phyloP scores from a whole-genome alignment of 2,113 vertebrate species.

The Thymallus thymallus region DNA sequence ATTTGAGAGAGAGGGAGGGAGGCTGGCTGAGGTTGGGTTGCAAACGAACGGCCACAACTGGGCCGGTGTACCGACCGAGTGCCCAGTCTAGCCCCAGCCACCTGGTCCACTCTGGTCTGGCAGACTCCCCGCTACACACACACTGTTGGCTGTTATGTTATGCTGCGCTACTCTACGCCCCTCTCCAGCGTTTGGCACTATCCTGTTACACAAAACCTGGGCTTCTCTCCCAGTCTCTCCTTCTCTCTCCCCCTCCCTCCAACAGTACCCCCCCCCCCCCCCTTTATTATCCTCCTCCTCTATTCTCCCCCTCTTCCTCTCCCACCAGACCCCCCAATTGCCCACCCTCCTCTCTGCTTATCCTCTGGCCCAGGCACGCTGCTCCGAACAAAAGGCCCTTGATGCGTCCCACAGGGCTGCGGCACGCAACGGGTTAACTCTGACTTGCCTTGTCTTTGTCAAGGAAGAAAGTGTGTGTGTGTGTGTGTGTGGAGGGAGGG shows the following conservation, averaged over 20 bases:
- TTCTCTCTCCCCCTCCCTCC: background rate
- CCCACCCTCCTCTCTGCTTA: background rate
- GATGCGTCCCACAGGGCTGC: conserved; percentile 53
- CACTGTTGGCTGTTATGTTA: background rate
- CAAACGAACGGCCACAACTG: background rate
- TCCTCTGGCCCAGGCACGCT: conserved; percentile 28
- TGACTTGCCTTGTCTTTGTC: conserved; percentile 56
- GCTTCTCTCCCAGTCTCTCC: background rate
- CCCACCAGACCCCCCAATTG: background rate
- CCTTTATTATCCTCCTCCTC: background rate
- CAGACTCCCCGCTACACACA: background rate
- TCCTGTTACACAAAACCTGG: conserved; percentile 30
- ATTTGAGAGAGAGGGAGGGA: background rate
- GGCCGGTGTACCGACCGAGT: background rate
- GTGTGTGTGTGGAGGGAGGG: background rate
- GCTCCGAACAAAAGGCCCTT: conserved; percentile 71
- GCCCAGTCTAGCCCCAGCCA: background rate
- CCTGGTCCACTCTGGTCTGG: too few species aligned
- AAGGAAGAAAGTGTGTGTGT: conserved; percentile 32
- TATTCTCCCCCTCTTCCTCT: too few species aligned
- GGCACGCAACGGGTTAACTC: conserved; percentile 59
- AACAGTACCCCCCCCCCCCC: conserved; percentile 5
- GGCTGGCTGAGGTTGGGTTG: background rate
- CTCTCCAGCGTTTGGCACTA: background rate
- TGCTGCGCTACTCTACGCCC: background rate